Evolutionary conservation across 2,797 vertebrate species (phyloP).

Genomic region (Australoheros facetus): DNA sequence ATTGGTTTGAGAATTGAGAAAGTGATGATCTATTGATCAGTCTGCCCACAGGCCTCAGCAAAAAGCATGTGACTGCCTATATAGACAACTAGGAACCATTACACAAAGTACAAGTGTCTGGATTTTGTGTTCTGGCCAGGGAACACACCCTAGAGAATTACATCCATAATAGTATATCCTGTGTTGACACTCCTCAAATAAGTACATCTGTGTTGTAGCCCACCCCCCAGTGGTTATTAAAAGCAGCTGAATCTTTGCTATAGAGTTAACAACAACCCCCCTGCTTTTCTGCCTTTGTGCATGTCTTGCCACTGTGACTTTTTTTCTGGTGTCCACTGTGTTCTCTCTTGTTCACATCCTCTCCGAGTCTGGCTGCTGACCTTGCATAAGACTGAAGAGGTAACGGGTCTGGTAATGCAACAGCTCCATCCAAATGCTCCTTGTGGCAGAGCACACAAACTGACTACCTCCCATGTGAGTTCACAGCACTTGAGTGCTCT

Average conservation of each 20-base stretch:
- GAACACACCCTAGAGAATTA: neutral
- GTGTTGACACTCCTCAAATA: slow-evolving; percentile 1
- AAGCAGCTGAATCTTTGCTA: slow-evolving; percentile 32
- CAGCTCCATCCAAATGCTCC: slow-evolving; percentile 56
- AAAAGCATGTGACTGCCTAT: neutral
- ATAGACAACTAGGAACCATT: neutral
- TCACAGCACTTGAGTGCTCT: slow-evolving; percentile 62
- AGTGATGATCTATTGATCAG: neutral
- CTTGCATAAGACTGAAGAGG: slow-evolving; percentile 41
- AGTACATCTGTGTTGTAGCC: neutral
- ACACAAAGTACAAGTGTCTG: neutral
- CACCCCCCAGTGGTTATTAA: slow-evolving; percentile 20
- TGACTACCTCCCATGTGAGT: slow-evolving; percentile 40
- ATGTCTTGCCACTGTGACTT: slow-evolving; percentile 42
- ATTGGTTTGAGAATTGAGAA: slow-evolving; percentile 6
- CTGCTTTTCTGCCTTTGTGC: slow-evolving; percentile 5
- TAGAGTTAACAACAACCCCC: slow-evolving; percentile 1
- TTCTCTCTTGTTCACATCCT: slow-evolving; percentile 41
- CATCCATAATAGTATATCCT: neutral
- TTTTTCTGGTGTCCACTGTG: slow-evolving; percentile 19
- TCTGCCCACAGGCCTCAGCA: neutral
- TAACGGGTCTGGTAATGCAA: slow-evolving; percentile 69
- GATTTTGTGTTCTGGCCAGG: neutral
- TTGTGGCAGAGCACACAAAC: slow-evolving; percentile 40
- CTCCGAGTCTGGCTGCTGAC: slow-evolving; percentile 37